Evolutionary conservation across 1,140 invertebrate species (phyloP), one percentile per base, ranked within the genome.

Genomic region (Anoplolepis gracilipes): DNA sequence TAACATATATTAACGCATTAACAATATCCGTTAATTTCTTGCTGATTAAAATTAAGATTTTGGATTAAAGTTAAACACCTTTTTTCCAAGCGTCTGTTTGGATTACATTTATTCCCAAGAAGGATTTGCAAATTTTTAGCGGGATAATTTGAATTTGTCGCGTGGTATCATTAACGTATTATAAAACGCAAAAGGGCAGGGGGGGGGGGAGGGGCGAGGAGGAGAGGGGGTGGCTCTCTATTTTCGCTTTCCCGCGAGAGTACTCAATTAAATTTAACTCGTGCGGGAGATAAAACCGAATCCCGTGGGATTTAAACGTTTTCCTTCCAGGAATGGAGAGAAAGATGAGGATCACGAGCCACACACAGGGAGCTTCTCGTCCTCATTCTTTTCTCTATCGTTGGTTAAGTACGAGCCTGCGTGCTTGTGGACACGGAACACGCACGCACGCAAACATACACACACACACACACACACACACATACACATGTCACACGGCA

Each of bases 261-360:
- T 33, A 46, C 59, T 88, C 64, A 65, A 79, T 84, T 90, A 85
- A 87, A 85, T 85, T 25, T 69, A 69, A 59, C 49, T 73, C 62
- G 33, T 65, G 25, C 25, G 42, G 73, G 25, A 88, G 49, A 88
- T 64, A 61, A 70, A 13, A 19, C 53, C 25, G 7, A 89, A 82
- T 84, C 49, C 67, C 19, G 13, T 39, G 61, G 33, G 79, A 86
- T 84, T 70, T 65, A 62, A 85, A 62, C 33, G 39, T 75, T 67
- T 84, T 72, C 53, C 77, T 59, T 53, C 1, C 8, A 59, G 49
- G 30, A 30, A 33, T 57, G 55, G 53, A 85, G 76, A 67, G 67
- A 73, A 81, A 62, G 53, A 64, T 46, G 67, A 62, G 76, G 36
- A 22, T 69, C 64, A 19, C 46, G 62, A 49, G 39, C 39, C 36